Conservation (phyloP, 2,888 invertebrate species). For the Amphipyra berbera region DNA sequence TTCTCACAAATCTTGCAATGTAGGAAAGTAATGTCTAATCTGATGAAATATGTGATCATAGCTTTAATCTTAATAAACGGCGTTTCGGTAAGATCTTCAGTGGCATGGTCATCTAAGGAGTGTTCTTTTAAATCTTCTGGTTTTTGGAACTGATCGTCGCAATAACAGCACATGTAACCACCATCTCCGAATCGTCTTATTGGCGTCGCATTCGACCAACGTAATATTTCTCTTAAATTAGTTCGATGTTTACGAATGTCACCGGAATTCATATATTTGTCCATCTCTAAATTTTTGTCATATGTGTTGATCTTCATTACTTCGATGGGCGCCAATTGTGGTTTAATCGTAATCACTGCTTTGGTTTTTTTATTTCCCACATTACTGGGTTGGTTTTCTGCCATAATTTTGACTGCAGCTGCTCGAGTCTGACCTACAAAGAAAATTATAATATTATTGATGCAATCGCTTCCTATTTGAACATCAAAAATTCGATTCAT, state of each 20-base stretch:
- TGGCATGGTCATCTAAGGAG: slow-evolving; percentile 50
- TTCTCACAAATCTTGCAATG: slow-evolving; percentile 65
- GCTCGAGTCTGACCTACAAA: no score
- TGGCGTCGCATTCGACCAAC: slow-evolving; percentile 73
- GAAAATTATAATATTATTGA: no score
- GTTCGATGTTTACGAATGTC: slow-evolving; percentile 64
- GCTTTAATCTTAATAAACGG: slow-evolving; percentile 1
- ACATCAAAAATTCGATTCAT: no score
- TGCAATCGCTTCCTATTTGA: no score
- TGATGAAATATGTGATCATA: slow-evolving; percentile 48
- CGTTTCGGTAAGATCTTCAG: slow-evolving; percentile 37
- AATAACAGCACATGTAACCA: slow-evolving; percentile 72
- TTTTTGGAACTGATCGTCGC: slow-evolving; percentile 55
- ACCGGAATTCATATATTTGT: background rate
- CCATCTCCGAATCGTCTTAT: slow-evolving; percentile 64
- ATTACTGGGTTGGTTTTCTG: no score
- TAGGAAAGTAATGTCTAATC: slow-evolving; percentile 71
- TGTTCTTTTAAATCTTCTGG: slow-evolving; percentile 71
- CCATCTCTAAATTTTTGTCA: no score
- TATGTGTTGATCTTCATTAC: no score
- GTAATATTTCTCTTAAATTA: slow-evolving; percentile 67
- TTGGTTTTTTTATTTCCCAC: no score
- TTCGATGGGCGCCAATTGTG: no score
- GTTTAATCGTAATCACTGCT: no score
- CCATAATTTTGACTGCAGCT: no score